phyloP scores from a whole-genome alignment of 2,113 vertebrate genomes.

The Dipodomys ordii region DNA sequence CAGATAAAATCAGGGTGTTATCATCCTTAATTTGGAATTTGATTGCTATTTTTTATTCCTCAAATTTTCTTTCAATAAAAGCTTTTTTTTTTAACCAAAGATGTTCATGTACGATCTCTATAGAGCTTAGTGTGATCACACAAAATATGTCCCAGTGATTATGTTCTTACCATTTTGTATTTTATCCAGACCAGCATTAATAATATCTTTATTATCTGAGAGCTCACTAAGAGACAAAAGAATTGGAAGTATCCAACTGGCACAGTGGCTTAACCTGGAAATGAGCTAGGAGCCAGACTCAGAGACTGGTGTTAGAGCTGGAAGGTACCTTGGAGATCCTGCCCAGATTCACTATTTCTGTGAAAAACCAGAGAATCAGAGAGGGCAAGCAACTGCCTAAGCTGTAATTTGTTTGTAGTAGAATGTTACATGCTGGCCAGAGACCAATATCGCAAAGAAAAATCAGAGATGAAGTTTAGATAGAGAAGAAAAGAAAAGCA shows the following conservation, averaged over 20 bases:
- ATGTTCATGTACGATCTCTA: background rate
- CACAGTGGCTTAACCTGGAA: background rate
- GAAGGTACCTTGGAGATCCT: background rate
- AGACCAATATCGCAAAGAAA: background rate
- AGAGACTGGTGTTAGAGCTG: background rate
- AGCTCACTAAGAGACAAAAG: background rate
- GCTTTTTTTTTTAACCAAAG: background rate
- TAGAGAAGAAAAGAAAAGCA: conserved; percentile 27
- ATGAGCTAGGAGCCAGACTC: background rate
- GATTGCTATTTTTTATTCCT: background rate
- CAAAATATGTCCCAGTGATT: background rate
- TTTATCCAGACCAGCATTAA: background rate
- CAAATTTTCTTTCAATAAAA: conserved; percentile 23
- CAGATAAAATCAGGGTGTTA: background rate
- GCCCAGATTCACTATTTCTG: background rate
- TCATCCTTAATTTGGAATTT: background rate
- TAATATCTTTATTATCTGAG: background rate
- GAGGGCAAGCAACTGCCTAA: background rate
- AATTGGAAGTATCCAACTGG: background rate
- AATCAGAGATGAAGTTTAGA: background rate
- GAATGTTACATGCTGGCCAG: background rate
- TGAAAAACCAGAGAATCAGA: conserved; percentile 1
- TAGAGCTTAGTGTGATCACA: background rate
- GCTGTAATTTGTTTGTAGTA: background rate
- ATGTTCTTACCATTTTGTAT: background rate